These are phyloP conservation scores for Sceloporus undulatus DNA, from an alignment of 2,113 vertebrate species.

Conservation along the genomic window DNA sequence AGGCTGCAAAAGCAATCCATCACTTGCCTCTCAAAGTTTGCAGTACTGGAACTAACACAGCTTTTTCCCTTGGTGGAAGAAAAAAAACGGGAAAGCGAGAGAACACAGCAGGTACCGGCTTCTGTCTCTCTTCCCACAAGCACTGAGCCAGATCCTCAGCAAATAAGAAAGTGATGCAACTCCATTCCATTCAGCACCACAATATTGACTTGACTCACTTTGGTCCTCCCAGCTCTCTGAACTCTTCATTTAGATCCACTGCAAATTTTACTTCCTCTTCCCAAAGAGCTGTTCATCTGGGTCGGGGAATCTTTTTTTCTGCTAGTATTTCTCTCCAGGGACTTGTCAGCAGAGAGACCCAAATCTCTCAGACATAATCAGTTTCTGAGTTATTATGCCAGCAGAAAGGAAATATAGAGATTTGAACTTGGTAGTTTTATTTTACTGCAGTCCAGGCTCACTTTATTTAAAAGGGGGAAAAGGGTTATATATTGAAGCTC, in stretches of 20 bases:
- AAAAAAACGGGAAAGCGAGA: constrained; percentile 11
- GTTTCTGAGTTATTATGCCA: constrained; percentile 76
- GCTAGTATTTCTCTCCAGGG: constrained; percentile 63
- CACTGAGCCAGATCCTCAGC: neutral
- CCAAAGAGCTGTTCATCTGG: constrained; percentile 55
- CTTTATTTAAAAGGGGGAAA: constrained; percentile 32
- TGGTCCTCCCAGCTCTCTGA: constrained; percentile 37
- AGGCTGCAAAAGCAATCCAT: constrained; percentile 23
- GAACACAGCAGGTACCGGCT: neutral
- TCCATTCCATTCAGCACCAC: neutral
- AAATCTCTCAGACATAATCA: constrained; percentile 69
- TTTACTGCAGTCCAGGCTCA: constrained; percentile 61
- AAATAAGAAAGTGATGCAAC: constrained; percentile 17
- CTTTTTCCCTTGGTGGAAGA: constrained; percentile 35
- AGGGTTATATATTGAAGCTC: constrained; percentile 50
- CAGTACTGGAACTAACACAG: constrained; percentile 37
- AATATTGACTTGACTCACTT: constrained; percentile 32
- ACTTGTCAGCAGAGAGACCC: constrained; percentile 72
- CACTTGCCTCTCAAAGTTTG: constrained; percentile 49
- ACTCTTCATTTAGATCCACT: constrained; percentile 70
- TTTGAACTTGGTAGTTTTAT: constrained; percentile 65
- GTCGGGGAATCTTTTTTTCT: constrained; percentile 64
- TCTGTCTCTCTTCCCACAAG: neutral
- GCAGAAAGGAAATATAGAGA: constrained; percentile 71
- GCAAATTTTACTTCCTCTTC: constrained; percentile 69